Evolutionary conservation across 1,140 invertebrate genomes (phyloP).

Genomic region (Trachymyrmex septentrionalis): DNA sequence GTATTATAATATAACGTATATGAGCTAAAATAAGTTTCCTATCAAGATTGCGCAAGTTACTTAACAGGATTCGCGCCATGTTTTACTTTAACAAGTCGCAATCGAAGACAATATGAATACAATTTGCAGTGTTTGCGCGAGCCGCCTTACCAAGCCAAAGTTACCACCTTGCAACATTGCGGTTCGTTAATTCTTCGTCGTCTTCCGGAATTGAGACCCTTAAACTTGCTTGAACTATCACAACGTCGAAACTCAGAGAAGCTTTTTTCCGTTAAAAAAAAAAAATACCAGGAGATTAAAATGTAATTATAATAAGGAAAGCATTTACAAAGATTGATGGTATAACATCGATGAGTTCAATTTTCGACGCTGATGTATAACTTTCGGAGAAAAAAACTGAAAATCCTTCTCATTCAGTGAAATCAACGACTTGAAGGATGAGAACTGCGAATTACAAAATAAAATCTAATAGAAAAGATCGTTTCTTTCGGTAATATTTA

Average conservation of each 20-base stretch:
- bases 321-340: conserved; percentile 27
- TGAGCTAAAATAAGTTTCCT: conserved; percentile 20
- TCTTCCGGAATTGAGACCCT: conserved; percentile 24
- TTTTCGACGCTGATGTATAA: conserved; percentile 3
- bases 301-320: conserved; percentile 42
- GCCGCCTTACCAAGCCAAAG: conserved; percentile 4
- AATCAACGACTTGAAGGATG: not conserved
- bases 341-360: conserved; percentile 24
- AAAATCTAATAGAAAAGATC: not conserved
- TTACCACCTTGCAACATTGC: not conserved
- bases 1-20: too few relatives aligned
- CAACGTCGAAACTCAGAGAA: conserved; percentile 35
- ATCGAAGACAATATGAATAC: conserved; percentile 28
- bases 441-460: not conserved
- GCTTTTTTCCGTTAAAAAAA: not conserved
- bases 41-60: conserved; percentile 12
- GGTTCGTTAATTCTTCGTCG: conserved; percentile 38
- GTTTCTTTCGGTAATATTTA: not conserved
- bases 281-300: conserved; percentile 14
- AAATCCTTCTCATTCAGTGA: not conserved
- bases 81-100: conserved; percentile 43
- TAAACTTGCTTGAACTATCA: conserved; percentile 18
- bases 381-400: not conserved
- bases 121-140: conserved; percentile 35
- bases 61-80: conserved; percentile 11